Evolutionary conservation across 2,113 vertebrate species (phyloP).

Genomic region (Brachirus orientalis): DNA sequence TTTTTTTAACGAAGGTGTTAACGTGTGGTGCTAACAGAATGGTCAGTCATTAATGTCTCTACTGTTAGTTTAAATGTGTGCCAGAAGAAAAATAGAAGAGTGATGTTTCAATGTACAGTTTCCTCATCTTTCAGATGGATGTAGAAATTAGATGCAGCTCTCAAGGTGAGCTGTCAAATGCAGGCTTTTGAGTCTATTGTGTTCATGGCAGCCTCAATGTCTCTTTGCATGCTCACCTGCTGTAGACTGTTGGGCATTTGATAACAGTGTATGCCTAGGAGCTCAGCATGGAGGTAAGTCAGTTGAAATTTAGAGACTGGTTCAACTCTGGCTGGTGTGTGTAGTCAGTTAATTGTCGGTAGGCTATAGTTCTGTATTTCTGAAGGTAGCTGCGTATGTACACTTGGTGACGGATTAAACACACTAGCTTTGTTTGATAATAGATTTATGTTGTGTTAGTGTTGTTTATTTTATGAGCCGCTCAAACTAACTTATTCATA

Average conservation of each 20-base stretch:
- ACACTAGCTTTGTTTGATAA: constrained; percentile 3
- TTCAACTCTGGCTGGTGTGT: background rate
- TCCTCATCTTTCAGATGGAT: constrained; percentile 20
- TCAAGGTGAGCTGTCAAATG: constrained; percentile 45
- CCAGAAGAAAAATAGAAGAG: constrained; percentile 40
- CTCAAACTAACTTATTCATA: background rate
- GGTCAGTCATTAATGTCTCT: constrained; percentile 42
- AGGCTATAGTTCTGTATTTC: background rate
- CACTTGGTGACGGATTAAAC: background rate
- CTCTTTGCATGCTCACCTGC: constrained; percentile 45
- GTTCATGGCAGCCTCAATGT: constrained; percentile 35
- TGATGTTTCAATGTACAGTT: constrained; percentile 42
- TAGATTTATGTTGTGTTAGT: constrained; percentile 7
- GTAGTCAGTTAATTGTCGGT: background rate
- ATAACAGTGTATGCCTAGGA: constrained; percentile 25
- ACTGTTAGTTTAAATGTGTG: constrained; percentile 16
- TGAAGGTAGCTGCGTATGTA: background rate
- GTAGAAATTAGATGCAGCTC: constrained; percentile 33
- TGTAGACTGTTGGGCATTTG: constrained; percentile 40
- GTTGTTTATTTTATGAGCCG: constrained; percentile 26
- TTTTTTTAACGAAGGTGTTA: constrained; percentile 19
- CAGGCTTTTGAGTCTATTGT: constrained; percentile 53
- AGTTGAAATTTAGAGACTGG: background rate
- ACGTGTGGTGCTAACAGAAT: constrained; percentile 55
- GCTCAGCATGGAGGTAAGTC: constrained; percentile 78